Conservation (phyloP, 2,888 invertebrate species). For the Diarsia mendica region DNA sequence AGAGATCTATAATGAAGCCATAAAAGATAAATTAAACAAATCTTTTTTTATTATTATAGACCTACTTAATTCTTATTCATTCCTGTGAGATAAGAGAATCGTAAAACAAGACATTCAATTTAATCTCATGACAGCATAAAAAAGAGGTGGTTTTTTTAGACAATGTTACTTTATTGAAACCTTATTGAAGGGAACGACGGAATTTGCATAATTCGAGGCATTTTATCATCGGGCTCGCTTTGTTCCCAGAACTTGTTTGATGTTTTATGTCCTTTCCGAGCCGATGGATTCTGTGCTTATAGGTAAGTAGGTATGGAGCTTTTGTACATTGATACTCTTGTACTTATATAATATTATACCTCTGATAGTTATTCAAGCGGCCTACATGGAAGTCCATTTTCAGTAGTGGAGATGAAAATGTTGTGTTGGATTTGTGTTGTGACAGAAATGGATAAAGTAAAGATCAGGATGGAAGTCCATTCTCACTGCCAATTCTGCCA, state of each 20-base stretch:
- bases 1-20: conserved; percentile 46
- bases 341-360: not conserved
- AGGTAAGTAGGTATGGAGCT: not conserved
- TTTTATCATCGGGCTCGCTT: conserved; percentile 50
- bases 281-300: conserved; percentile 5
- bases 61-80: conserved; percentile 59
- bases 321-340: conserved; percentile 1
- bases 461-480: too few species aligned
- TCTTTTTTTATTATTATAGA: conserved; percentile 55
- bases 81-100: conserved; percentile 57
- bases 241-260: conserved; percentile 47
- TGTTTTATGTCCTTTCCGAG: conserved; percentile 38
- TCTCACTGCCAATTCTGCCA: too few species aligned
- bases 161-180: conserved; percentile 51
- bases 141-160: conserved; percentile 55
- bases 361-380: not conserved
- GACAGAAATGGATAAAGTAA: too few species aligned
- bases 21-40: conserved; percentile 61
- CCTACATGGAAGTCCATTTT: not conserved
- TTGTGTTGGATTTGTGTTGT: too few species aligned
- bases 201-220: conserved; percentile 54
- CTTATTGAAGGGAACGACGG: conserved; percentile 46
- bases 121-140: conserved; percentile 54
- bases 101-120: conserved; percentile 65
- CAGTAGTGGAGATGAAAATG: accelerated